Percentiles rank a stretch among this genome's conserved stretches.
These are phyloP conservation scores for Pao palembangensis DNA, from an alignment of 2,113 vertebrate genomes.

Conservation along the genomic window DNA sequence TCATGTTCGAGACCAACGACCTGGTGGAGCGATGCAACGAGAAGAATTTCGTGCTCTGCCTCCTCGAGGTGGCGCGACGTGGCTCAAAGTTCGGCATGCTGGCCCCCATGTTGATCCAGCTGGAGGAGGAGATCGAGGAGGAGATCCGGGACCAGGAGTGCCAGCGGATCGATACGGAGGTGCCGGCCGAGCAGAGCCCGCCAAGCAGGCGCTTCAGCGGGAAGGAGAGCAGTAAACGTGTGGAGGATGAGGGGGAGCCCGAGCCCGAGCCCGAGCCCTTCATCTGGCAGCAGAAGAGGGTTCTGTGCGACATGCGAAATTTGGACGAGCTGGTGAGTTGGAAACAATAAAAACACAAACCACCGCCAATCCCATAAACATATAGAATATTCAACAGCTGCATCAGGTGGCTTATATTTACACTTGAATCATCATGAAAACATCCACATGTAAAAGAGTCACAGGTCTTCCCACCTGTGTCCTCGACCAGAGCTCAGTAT, in stretches of 20 bases:
- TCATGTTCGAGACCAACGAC: conserved; percentile 99
- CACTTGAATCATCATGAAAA: not conserved
- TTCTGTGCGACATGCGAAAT: conserved; percentile 87
- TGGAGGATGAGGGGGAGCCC: conserved; percentile 59
- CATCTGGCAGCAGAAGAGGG: conserved; percentile 78
- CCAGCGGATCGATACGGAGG: conserved; percentile 37
- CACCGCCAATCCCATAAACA: not conserved
- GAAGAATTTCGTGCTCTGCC: conserved; percentile 93
- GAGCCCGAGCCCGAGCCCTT: conserved; percentile 62
- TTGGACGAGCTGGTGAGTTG: conserved; percentile 92
- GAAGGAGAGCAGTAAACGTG: conserved; percentile 56
- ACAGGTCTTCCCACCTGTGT: too few species aligned
- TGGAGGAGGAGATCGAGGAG: conserved; percentile 96
- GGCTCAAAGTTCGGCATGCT: conserved; percentile 93
- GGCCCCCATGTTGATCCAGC: conserved; percentile 93
- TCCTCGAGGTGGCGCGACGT: conserved; percentile 90
- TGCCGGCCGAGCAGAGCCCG: conserved; percentile 38
- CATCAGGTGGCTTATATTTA: not conserved
- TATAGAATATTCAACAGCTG: not conserved
- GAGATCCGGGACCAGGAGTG: conserved; percentile 83
- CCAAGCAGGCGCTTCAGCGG: conserved; percentile 59
- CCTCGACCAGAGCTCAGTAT: conserved; percentile 7
- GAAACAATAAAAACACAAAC: not conserved
- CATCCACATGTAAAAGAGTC: not conserved
- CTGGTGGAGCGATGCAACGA: conserved; percentile 92